Conservation (phyloP, 2,113 vertebrate species). For the Mormoops blainvillei region DNA sequence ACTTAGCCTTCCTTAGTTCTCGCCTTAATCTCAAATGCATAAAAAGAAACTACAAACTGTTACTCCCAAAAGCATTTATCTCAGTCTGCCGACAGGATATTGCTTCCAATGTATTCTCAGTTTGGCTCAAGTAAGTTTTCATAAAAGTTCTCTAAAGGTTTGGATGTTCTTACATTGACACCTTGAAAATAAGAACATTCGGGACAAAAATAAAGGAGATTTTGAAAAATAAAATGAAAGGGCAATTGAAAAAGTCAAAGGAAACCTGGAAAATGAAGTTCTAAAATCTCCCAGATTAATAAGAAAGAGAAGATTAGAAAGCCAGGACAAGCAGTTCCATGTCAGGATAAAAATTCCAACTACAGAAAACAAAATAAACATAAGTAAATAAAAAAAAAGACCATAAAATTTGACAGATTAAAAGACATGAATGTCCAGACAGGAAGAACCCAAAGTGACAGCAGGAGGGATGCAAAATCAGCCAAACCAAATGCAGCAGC, state of each 20-base stretch:
- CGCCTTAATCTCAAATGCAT: not conserved
- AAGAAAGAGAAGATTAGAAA: not conserved
- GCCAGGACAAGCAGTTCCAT: not conserved
- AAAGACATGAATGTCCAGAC: not conserved
- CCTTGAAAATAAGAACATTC: not conserved
- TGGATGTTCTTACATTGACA: not conserved
- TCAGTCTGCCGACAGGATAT: not conserved
- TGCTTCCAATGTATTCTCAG: not conserved
- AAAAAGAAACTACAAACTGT: not conserved
- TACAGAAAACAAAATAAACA: not conserved
- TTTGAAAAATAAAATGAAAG: not conserved
- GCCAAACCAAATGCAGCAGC: not conserved
- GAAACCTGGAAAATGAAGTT: not conserved
- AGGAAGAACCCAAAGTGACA: not conserved
- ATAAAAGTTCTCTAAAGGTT: not conserved
- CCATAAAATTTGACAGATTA: not conserved
- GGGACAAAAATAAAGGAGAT: not conserved
- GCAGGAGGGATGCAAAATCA: not conserved
- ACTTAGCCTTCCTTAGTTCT: not conserved
- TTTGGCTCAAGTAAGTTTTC: not conserved
- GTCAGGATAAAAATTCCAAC: not conserved
- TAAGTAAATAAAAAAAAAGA: not conserved
- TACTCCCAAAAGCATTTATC: not conserved
- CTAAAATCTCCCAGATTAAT: not conserved
- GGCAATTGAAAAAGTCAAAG: not conserved